These are phyloP conservation scores for Beaufortia kweichowensis DNA, from an alignment of 2,113 vertebrate species.

Conservation along the genomic window DNA sequence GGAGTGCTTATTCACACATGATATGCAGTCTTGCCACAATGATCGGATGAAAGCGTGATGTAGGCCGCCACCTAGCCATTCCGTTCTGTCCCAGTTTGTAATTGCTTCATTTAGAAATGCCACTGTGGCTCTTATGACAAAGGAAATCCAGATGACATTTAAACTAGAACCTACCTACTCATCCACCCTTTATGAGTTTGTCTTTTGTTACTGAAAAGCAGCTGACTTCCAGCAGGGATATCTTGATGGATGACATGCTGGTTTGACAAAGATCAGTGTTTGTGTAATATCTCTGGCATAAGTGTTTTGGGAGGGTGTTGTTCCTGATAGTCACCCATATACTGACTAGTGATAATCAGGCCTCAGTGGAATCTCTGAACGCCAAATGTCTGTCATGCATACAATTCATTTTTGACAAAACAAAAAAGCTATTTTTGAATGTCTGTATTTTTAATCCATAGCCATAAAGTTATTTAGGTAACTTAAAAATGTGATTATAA, in stretches of 20 bases:
- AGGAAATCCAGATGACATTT: constrained; percentile 4
- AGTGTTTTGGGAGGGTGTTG: background rate
- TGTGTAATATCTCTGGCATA: background rate
- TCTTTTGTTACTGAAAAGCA: background rate
- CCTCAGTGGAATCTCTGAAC: too few species aligned
- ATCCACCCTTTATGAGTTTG: background rate
- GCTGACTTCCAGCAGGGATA: too few species aligned
- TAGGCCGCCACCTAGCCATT: background rate
- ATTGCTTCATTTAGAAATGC: constrained; percentile 3
- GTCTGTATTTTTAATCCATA: too few species aligned
- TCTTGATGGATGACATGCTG: background rate
- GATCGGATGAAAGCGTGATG: background rate
- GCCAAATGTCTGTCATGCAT: too few species aligned
- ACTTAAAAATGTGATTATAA: too few species aligned
- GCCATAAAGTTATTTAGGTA: too few species aligned
- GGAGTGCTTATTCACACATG: background rate
- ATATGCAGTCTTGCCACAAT: background rate
- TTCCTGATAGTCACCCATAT: background rate
- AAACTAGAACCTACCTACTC: background rate
- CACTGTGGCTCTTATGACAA: background rate
- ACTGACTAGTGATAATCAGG: too few species aligned
- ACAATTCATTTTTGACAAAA: too few species aligned
- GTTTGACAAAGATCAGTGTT: background rate
- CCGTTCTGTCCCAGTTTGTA: background rate
- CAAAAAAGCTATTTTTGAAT: too few species aligned